Evolutionary conservation across 30 jellyfish, hydroid and myxozoan genomes (phyloP).

Genomic region (Aurelia sp.): DNA sequence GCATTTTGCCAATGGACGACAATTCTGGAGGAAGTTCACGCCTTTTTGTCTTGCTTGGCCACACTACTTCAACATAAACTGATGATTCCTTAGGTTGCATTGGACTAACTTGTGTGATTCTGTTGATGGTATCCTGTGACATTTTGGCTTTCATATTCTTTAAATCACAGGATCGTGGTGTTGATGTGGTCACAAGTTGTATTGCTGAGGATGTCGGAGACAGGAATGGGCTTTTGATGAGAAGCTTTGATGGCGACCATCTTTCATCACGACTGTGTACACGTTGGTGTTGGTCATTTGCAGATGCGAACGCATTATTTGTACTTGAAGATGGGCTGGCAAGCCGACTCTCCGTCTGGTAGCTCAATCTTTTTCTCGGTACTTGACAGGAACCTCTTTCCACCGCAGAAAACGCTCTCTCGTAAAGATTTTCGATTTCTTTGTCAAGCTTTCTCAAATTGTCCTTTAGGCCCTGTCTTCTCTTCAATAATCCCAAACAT

Average conservation of each 20-base stretch:
- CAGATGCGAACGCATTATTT: no score
- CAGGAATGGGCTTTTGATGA: constrained; percentile 21
- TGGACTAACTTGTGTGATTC: constrained; percentile 19
- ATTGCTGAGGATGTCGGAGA: constrained; percentile 11
- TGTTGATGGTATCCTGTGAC: constrained; percentile 17
- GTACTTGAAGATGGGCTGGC: no score
- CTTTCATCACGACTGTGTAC: constrained; percentile 4
- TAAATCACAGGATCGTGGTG: constrained; percentile 23
- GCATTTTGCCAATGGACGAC: no score
- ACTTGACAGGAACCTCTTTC: background rate
- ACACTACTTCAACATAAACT: constrained; percentile 16
- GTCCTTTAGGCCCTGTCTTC: no score
- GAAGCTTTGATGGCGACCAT: constrained; percentile 21
- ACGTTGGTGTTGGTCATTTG: no score
- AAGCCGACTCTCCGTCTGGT: no score
- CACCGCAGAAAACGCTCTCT: no score
- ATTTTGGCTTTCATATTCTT: constrained; percentile 28
- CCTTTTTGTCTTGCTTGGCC: constrained; percentile 11
- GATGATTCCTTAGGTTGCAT: constrained; percentile 25
- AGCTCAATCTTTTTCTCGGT: background rate
- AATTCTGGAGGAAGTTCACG: no score
- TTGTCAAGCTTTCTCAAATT: no score
- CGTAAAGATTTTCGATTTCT: no score
- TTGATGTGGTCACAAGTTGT: constrained; percentile 8
- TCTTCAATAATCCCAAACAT: no score